Percentiles rank a stretch among this genome's conserved stretches.
These are phyloP conservation scores for Zophobas atratus DNA, from an alignment of 1,140 invertebrate species.

Conservation along the genomic window DNA sequence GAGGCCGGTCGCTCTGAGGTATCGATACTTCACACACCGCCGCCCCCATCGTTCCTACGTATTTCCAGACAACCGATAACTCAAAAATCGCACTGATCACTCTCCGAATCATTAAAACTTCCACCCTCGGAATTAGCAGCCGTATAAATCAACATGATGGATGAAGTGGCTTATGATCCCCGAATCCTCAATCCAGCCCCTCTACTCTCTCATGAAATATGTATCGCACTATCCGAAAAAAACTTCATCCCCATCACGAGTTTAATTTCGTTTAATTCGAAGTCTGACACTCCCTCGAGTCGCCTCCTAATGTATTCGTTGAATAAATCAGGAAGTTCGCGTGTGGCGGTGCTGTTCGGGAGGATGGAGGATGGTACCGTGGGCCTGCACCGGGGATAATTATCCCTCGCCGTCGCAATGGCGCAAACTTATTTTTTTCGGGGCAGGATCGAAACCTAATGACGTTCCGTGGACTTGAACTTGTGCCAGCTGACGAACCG, in stretches of 20 bases:
- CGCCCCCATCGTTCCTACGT: too few relatives aligned
- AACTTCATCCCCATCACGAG: background rate
- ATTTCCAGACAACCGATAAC: too few relatives aligned
- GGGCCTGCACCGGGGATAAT: background rate
- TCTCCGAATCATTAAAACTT: constrained; percentile 11
- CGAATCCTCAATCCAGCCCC: constrained; percentile 13
- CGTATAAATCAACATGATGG: constrained; percentile 26
- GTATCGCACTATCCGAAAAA: background rate
- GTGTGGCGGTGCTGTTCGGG: constrained; percentile 1
- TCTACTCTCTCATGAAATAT: constrained; percentile 22
- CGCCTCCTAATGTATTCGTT: constrained; percentile 28
- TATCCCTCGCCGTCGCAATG: background rate
- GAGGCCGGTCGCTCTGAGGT: too few relatives aligned
- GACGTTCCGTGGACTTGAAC: too few relatives aligned
- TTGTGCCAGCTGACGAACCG: too few relatives aligned
- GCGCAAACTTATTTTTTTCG: background rate
- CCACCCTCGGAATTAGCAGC: constrained; percentile 7
- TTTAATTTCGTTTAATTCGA: constrained; percentile 35
- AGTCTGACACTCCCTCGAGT: constrained; percentile 22
- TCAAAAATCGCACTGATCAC: too few relatives aligned
- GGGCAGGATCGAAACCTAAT: too few relatives aligned
- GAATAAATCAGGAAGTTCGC: constrained; percentile 5
- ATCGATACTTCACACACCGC: too few relatives aligned
- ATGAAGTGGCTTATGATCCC: constrained; percentile 12
- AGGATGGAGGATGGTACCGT: constrained; percentile 14